phyloP scores from a whole-genome alignment of 1,140 invertebrate genomes.

The Drosophila sechellia region DNA sequence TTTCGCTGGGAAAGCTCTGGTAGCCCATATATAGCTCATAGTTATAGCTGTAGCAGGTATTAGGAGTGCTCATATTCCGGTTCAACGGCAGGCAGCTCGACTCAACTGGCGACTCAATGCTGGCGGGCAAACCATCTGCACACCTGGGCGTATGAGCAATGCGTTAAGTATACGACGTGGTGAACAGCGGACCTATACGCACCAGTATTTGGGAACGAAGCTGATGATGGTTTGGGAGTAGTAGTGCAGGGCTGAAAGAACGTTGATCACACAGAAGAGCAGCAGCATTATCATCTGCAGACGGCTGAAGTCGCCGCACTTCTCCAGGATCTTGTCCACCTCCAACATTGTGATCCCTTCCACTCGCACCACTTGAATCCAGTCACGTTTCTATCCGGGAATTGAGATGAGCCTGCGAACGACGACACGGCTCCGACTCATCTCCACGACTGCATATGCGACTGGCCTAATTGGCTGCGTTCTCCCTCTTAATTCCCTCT shows the following conservation, averaged over 20 bases:
- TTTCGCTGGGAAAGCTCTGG: slow-evolving; percentile 70
- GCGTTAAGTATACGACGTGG: slow-evolving; percentile 26
- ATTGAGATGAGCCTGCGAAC: neutral
- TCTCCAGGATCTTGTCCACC: slow-evolving; percentile 85
- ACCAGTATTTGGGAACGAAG: slow-evolving; percentile 85
- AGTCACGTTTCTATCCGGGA: neutral
- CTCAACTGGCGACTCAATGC: slow-evolving; percentile 3
- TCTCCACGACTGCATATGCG: slow-evolving; percentile 18
- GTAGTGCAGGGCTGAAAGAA: slow-evolving; percentile 86
- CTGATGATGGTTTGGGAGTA: slow-evolving; percentile 86
- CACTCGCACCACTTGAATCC: slow-evolving; percentile 21
- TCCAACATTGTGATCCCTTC: slow-evolving; percentile 52
- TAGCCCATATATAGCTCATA: slow-evolving; percentile 76
- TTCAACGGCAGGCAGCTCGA: slow-evolving; percentile 50
- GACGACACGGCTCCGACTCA: neutral
- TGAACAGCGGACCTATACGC: slow-evolving; percentile 3
- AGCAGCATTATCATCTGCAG: slow-evolving; percentile 87
- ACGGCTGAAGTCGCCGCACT: slow-evolving; percentile 87
- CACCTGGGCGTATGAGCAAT: slow-evolving; percentile 53
- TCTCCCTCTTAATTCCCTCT: slow-evolving; percentile 14
- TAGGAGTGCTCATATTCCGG: slow-evolving; percentile 6
- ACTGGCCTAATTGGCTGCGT: slow-evolving; percentile 23
- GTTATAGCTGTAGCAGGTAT: slow-evolving; percentile 48
- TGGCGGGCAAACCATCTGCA: slow-evolving; percentile 34
- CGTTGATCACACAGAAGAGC: slow-evolving; percentile 86